Conservation (phyloP, 2,888 invertebrate genomes). For the Artemia sinica region DNA sequence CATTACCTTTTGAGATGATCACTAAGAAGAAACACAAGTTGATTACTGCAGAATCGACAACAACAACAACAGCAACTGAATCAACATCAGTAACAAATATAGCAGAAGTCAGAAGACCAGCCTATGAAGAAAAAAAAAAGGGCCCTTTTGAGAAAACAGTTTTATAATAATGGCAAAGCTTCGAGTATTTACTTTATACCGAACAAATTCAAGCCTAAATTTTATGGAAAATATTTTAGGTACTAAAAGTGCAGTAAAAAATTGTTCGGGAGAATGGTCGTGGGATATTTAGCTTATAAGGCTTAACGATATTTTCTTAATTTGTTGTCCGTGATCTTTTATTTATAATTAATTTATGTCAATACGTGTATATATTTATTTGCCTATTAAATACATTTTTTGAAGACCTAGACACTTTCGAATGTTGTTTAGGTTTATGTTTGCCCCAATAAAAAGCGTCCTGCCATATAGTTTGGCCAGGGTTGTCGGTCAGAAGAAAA, state of each 20-base stretch:
- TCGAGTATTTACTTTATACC: slow-evolving; percentile 20
- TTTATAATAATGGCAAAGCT: slow-evolving; percentile 21
- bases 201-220: slow-evolving; percentile 8
- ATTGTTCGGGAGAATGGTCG: too few species aligned
- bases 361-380: too few species aligned
- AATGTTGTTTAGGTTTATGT: too few species aligned
- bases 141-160: slow-evolving; percentile 16
- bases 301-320: too few species aligned
- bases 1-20: background rate
- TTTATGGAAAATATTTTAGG: slow-evolving; percentile 3
- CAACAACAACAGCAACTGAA: slow-evolving; percentile 19
- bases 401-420: too few species aligned
- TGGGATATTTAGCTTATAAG: too few species aligned
- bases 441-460: too few species aligned
- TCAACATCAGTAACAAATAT: slow-evolving; percentile 11
- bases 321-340: too few species aligned
- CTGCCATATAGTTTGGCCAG: too few species aligned
- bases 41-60: slow-evolving; percentile 15
- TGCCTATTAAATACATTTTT: too few species aligned
- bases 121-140: slow-evolving; percentile 16
- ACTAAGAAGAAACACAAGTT: background rate
- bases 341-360: too few species aligned
- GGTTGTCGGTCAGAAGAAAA: too few species aligned
- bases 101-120: slow-evolving; percentile 2
- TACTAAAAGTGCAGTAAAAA: background rate